Evolutionary conservation across 2,113 vertebrate genomes (phyloP).

Genomic region (Istiophorus platypterus): DNA sequence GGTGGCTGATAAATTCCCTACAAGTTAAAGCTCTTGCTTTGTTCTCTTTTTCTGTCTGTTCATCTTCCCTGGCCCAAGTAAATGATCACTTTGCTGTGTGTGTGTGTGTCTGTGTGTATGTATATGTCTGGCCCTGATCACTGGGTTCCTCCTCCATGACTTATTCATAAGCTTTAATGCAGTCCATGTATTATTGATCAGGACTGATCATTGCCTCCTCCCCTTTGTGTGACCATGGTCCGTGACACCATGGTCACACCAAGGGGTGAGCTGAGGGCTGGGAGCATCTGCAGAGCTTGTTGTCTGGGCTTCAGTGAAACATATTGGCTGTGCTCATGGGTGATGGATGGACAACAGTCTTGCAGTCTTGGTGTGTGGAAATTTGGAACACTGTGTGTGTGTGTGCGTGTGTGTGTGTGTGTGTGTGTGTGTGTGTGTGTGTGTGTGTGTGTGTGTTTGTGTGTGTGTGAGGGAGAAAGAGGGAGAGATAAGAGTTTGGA

Average conservation of each 20-base stretch:
- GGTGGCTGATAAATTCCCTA: constrained; percentile 57
- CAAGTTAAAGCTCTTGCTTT: constrained; percentile 61
- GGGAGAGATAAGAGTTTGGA: constrained; percentile 38
- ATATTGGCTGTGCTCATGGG: background rate
- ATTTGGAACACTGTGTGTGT: constrained; percentile 12
- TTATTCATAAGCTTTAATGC: constrained; percentile 83
- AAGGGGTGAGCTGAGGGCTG: constrained; percentile 28
- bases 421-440: constrained; percentile 10
- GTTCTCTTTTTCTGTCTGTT: constrained; percentile 58
- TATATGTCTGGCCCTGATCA: constrained; percentile 8
- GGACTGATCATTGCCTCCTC: constrained; percentile 71
- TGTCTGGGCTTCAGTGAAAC: constrained; percentile 20
- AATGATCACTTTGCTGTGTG: constrained; percentile 55
- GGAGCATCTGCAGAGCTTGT: constrained; percentile 6
- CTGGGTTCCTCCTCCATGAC: constrained; percentile 70
- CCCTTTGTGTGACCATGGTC: constrained; percentile 64
- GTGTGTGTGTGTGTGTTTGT: constrained; percentile 14
- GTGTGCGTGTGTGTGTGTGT: constrained; percentile 8
- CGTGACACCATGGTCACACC: constrained; percentile 25
- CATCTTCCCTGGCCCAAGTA: constrained; percentile 54
- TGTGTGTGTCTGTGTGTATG: constrained; percentile 37
- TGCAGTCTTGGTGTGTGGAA: constrained; percentile 1
- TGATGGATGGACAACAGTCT: constrained; percentile 62
- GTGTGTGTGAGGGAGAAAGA: constrained; percentile 7
- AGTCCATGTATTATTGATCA: constrained; percentile 83